Evolutionary conservation across 2,888 invertebrate genomes (phyloP).

Genomic region (Cheilosia variabilis): DNA sequence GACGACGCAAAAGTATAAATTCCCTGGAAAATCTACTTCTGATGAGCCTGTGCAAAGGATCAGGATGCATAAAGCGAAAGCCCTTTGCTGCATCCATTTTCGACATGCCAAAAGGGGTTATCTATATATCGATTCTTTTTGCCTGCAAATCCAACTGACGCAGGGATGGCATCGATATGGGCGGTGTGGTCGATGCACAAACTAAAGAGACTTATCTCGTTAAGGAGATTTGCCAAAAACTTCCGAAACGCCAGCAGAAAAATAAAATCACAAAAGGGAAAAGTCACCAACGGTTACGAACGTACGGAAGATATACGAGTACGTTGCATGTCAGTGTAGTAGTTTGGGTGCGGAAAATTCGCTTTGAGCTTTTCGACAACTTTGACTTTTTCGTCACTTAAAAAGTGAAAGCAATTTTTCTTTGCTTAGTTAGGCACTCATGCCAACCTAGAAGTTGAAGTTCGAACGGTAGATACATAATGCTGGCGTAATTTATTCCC

Average conservation of each 20-base stretch:
- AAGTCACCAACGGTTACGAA: not conserved
- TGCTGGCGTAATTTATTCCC: no score
- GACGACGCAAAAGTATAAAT: conserved; percentile 1
- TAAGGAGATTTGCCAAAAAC: conserved; percentile 8
- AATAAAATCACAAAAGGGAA: no score
- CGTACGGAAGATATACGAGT: no score
- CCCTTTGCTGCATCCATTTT: not conserved
- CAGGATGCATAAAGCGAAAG: not conserved
- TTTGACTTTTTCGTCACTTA: no score
- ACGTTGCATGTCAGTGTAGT: no score
- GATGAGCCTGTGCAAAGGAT: conserved; percentile 2
- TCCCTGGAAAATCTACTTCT: conserved; percentile 1
- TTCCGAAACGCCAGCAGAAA: not conserved
- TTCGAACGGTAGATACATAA: no score
- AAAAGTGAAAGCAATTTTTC: no score
- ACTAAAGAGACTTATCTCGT: conserved; percentile 1
- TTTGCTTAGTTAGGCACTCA: no score
- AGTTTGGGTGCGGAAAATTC: no score
- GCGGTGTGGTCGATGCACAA: not conserved
- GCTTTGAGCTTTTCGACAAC: no score
- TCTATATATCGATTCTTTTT: not conserved
- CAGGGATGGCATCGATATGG: not conserved
- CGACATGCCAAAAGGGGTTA: conserved; percentile 1
- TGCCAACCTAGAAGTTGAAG: no score
- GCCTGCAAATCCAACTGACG: not conserved